Evolutionary conservation across 2,888 invertebrate species (phyloP), one percentile per base, ranked within the genome.

Genomic region (Trissolcus brochymenae): DNA sequence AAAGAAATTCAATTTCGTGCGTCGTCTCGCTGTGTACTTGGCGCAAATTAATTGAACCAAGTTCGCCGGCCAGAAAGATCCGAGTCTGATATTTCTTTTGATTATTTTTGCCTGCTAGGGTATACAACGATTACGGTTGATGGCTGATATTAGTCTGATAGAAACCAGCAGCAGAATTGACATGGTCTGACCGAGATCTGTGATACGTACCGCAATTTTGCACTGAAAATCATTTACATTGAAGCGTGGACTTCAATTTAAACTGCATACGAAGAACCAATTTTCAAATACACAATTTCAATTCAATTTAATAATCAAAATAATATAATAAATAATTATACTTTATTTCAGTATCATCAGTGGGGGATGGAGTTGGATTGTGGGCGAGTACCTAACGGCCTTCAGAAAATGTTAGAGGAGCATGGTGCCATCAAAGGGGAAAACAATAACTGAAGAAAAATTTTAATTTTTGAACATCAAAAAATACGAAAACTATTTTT

Each of bases 341-440:
- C 1, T 46, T 46, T 46, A 1, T 92, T 92, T 54, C 90, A 96
- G 95, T 95, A 94, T 89, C 93, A 94, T 85, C 92, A 92, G 86
- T 96, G 95, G 95, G 94, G 93, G 81, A 91, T 92, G 84, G 96
- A 96, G 83, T 89, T 97, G 80, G 96, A 95, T 84, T 94, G 95
- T 84, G 96, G 96, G 50, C 91, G 91, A 77, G 91, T 95, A 82
- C 95, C 96, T 3, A 95, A 96, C 80, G 95, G 94, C 53, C 91
- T 96, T 81, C 93, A 95, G 83, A 91, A 92, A 56, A 90, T 95
- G 84, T 91, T 96, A 67, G 94, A 95, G 83, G 95, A 95, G 83
- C 89, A 94, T 83, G 94, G 94, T 55, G 59, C 73, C 65, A 70
- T 79, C 35, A 76, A 79, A 67, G 66, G 53, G 21, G 76, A 79